Conservation (phyloP, 2,797 vertebrate genomes). For the Melopsittacus undulatus region DNA sequence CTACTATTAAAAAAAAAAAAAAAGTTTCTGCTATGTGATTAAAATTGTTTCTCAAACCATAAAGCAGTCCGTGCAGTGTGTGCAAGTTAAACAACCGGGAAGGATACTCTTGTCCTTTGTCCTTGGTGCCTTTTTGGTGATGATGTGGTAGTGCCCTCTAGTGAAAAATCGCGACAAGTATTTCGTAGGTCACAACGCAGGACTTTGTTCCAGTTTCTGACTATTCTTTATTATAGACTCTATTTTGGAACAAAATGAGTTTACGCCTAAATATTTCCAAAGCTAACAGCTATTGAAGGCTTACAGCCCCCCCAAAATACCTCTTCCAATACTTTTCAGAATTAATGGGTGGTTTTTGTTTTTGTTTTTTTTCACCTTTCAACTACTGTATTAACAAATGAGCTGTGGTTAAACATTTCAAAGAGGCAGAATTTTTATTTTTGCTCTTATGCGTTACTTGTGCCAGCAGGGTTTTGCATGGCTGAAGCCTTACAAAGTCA, state of each 20-base stretch:
- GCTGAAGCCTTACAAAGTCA: constrained; percentile 63
- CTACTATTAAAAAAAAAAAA: not conserved
- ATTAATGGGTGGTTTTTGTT: not conserved
- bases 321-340: not conserved
- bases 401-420: not conserved
- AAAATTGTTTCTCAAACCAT: constrained; percentile 18
- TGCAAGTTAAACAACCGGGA: constrained; percentile 49
- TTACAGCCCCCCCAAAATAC: not conserved
- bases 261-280: constrained; percentile 52
- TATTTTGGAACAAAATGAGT: constrained; percentile 21
- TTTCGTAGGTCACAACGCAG: not conserved
- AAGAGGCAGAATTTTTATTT: constrained; percentile 40
- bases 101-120: constrained; percentile 71
- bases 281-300: not conserved
- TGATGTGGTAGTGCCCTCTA: constrained; percentile 91
- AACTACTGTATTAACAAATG: constrained; percentile 1
- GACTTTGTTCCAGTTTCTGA: constrained; percentile 21
- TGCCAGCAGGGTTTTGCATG: constrained; percentile 65
- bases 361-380: constrained; percentile 13
- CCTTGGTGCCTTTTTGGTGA: constrained; percentile 66
- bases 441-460: not conserved
- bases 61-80: not conserved
- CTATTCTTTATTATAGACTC: not conserved
- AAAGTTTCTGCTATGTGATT: constrained; percentile 23
- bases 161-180: constrained; percentile 76